These are phyloP conservation scores for Pseudomugil gertrudae DNA, from an alignment of 2,797 vertebrate genomes.

Conservation along the genomic window DNA sequence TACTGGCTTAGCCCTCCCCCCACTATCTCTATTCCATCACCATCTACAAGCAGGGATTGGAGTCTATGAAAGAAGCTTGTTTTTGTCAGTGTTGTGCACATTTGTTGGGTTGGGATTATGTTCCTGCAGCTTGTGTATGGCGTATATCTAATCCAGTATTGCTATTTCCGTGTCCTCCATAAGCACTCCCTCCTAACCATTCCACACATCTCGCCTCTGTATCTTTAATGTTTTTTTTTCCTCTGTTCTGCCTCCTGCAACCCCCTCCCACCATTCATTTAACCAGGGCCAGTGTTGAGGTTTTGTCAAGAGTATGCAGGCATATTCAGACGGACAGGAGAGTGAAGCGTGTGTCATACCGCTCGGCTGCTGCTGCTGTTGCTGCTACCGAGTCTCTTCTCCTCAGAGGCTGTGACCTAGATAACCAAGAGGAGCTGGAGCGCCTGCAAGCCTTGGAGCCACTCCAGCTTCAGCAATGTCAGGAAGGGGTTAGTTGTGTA, in stretches of 20 bases:
- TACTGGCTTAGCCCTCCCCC: slow-evolving; percentile 71
- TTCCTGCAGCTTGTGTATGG: slow-evolving; percentile 53
- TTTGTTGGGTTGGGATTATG: slow-evolving; percentile 62
- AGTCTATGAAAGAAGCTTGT: slow-evolving; percentile 57
- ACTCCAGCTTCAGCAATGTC: slow-evolving; percentile 80
- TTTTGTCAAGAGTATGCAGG: slow-evolving; percentile 75
- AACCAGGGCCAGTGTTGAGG: slow-evolving; percentile 72
- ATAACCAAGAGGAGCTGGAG: slow-evolving; percentile 82
- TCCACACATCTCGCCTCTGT: slow-evolving; percentile 52
- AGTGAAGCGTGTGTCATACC: slow-evolving; percentile 80
- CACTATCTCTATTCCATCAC: slow-evolving; percentile 75
- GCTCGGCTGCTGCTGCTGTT: slow-evolving; percentile 67
- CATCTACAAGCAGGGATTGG: slow-evolving; percentile 64
- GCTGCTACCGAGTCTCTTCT: slow-evolving; percentile 71
- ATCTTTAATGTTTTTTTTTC: slow-evolving; percentile 57
- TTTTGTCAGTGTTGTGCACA: slow-evolving; percentile 37
- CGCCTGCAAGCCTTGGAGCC: slow-evolving; percentile 79
- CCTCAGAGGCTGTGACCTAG: slow-evolving; percentile 83
- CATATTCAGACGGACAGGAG: slow-evolving; percentile 79
- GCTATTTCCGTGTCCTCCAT: slow-evolving; percentile 62
- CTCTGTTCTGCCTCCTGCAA: slow-evolving; percentile 44
- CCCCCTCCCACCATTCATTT: slow-evolving; percentile 43
- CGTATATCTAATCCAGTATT: slow-evolving; percentile 63
- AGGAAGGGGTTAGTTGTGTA: slow-evolving; percentile 81
- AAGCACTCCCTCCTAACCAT: slow-evolving; percentile 50